Evolutionary conservation across 2,888 invertebrate species (phyloP).

Genomic region (Cantharis rufa): DNA sequence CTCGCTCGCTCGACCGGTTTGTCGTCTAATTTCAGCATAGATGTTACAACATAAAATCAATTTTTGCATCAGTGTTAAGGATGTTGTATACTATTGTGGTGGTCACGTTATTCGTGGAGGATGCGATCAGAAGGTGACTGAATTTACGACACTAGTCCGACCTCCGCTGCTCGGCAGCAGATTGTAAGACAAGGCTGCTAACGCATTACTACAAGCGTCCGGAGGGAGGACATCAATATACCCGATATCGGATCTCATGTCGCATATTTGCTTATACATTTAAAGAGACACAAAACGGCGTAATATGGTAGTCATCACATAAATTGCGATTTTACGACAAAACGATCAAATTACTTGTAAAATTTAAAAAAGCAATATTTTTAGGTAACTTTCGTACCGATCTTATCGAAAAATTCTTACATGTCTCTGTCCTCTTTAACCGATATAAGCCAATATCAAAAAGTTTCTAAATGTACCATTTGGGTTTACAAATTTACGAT

Average conservation of each 20-base stretch:
- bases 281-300: constrained; percentile 47
- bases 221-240: constrained; percentile 53
- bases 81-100: constrained; percentile 25
- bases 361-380: not conserved
- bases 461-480: not conserved
- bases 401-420: not conserved
- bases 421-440: not conserved
- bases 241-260: constrained; percentile 53
- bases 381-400: not conserved
- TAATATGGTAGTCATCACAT: constrained; percentile 54
- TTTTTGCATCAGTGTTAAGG: constrained; percentile 17
- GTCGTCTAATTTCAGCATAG: not conserved
- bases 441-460: not conserved
- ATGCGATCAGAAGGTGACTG: constrained; percentile 39
- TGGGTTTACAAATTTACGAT: not conserved
- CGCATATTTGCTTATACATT: constrained; percentile 55
- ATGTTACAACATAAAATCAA: constrained; percentile 6
- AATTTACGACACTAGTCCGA: constrained; percentile 42
- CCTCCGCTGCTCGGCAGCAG: constrained; percentile 47
- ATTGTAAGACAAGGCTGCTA: constrained; percentile 51
- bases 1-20: not conserved
- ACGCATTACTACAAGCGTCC: constrained; percentile 50
- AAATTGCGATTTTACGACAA: constrained; percentile 35
- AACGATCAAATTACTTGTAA: constrained; percentile 1
- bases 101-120: constrained; percentile 41